Percentiles rank a stretch among this genome's conserved stretches.
Conservation (phyloP, 92 coral and sea anemone species). For the Nematostella vectensis region DNA sequence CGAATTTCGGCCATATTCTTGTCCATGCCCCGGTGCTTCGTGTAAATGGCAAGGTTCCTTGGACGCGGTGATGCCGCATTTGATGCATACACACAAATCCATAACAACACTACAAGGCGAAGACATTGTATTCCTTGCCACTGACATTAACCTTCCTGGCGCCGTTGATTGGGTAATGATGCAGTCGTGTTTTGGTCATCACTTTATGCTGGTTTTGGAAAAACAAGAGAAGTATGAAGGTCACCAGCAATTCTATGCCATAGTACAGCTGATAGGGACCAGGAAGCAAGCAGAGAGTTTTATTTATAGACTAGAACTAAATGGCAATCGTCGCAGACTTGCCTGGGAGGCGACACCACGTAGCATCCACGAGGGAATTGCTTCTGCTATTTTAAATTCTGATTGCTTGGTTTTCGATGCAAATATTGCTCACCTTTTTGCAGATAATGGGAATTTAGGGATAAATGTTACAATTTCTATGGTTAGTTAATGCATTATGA, state of each 20-base stretch:
- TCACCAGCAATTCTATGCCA: conserved; percentile 96
- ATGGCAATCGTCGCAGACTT: conserved; percentile 85
- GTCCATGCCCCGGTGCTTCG: conserved; percentile 99
- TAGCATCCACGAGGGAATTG: conserved; percentile 97
- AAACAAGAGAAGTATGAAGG: conserved; percentile 97
- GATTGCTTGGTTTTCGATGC: conserved; percentile 97
- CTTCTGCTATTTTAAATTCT: conserved; percentile 96
- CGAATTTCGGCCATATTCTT: conserved; percentile 95
- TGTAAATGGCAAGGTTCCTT: conserved; percentile 99
- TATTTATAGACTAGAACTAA: conserved; percentile 91
- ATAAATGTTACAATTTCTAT: conserved; percentile 97
- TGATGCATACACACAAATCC: conserved; percentile 99
- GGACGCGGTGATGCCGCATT: conserved; percentile 99
- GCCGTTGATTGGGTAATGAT: conserved; percentile 99
- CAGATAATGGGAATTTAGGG: conserved; percentile 95
- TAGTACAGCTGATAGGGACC: conserved; percentile 97
- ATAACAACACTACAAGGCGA: conserved; percentile 99
- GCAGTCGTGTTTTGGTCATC: conserved; percentile 99
- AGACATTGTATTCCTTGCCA: conserved; percentile 96
- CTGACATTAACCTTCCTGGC: conserved; percentile 96
- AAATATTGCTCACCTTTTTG: conserved; percentile 96
- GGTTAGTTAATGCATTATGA: conserved; percentile 82
- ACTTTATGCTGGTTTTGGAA: conserved; percentile 95
- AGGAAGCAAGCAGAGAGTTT: conserved; percentile 98
- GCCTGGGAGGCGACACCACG: conserved; percentile 99